These are phyloP conservation scores for Neomicropteryx cornuta DNA, from an alignment of 1,140 invertebrate species.

Conservation along the genomic window DNA sequence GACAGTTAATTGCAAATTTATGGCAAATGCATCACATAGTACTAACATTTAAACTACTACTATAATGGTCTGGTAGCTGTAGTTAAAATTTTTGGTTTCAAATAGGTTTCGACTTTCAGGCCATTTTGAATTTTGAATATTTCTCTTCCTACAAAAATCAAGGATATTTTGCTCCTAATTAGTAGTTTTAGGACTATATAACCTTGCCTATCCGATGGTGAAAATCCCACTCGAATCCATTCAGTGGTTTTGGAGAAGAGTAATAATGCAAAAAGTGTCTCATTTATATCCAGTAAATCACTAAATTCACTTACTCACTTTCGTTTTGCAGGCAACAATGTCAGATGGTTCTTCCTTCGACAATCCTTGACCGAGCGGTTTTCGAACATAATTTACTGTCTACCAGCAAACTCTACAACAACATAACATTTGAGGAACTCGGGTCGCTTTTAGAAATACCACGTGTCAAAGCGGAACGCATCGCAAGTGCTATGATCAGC, in stretches of 20 bases:
- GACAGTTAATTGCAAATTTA: no score
- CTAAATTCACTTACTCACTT: slow-evolving; percentile 2
- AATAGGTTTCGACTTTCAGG: slow-evolving; percentile 1
- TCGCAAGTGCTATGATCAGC: slow-evolving; percentile 98
- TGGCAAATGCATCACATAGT: no score
- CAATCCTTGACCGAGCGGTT: slow-evolving; percentile 91
- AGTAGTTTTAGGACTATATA: no score
- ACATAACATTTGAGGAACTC: slow-evolving; percentile 93
- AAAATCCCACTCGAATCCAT: no score
- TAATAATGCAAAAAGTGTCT: no score
- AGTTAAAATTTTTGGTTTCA: background rate
- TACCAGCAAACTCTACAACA: slow-evolving; percentile 96
- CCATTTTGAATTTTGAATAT: no score
- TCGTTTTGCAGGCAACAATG: slow-evolving; percentile 34
- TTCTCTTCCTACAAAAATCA: no score
- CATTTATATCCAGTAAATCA: background rate
- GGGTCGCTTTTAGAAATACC: slow-evolving; percentile 93
- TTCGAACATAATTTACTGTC: slow-evolving; percentile 97
- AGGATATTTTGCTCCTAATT: no score
- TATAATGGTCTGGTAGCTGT: background rate
- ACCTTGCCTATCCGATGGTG: no score
- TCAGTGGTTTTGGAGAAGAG: no score
- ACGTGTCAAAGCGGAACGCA: slow-evolving; percentile 86
- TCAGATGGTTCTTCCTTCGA: slow-evolving; percentile 58
- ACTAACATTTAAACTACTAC: background rate